These are phyloP conservation scores for Lasius platythorax DNA, from an alignment of 2,888 invertebrate species.

Conservation along the genomic window DNA sequence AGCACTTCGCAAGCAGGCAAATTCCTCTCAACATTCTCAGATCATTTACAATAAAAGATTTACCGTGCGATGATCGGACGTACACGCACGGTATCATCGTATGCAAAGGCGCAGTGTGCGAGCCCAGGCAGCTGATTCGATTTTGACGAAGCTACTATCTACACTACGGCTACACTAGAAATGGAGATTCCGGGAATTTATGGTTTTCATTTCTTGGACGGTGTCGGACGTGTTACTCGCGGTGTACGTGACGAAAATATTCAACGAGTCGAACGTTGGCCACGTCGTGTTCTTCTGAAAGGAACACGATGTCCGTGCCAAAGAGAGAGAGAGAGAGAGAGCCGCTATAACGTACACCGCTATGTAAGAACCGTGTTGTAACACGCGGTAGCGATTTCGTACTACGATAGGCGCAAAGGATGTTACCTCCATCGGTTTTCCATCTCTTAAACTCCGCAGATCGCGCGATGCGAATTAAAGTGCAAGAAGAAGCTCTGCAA, in stretches of 20 bases:
- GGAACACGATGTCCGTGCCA: slow-evolving; percentile 12
- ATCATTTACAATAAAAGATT: slow-evolving; percentile 13
- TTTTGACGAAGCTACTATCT: slow-evolving; percentile 67
- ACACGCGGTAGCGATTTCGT: slow-evolving; percentile 59
- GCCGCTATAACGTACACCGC: slow-evolving; percentile 39
- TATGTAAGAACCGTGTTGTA: slow-evolving; percentile 55
- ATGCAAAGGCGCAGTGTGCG: neutral
- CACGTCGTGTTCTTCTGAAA: slow-evolving; percentile 30
- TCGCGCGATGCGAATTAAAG: neutral
- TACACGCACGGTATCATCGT: neutral
- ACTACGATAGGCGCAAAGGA: slow-evolving; percentile 20
- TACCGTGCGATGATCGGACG: slow-evolving; percentile 4
- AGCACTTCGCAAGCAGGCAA: neutral
- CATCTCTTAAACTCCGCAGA: neutral
- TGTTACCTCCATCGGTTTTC: neutral
- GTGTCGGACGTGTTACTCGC: slow-evolving; percentile 71
- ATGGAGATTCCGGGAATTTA: slow-evolving; percentile 76
- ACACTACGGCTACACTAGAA: slow-evolving; percentile 50
- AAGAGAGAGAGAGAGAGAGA: too few relatives aligned
- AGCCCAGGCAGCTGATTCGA: slow-evolving; percentile 65
- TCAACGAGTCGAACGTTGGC: slow-evolving; percentile 63
- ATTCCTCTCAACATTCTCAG: neutral
- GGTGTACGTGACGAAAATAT: slow-evolving; percentile 76
- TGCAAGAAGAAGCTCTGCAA: neutral
- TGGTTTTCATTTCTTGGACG: slow-evolving; percentile 79